Conservation (phyloP, 2,888 invertebrate genomes). For the Drosophila rellima region DNA sequence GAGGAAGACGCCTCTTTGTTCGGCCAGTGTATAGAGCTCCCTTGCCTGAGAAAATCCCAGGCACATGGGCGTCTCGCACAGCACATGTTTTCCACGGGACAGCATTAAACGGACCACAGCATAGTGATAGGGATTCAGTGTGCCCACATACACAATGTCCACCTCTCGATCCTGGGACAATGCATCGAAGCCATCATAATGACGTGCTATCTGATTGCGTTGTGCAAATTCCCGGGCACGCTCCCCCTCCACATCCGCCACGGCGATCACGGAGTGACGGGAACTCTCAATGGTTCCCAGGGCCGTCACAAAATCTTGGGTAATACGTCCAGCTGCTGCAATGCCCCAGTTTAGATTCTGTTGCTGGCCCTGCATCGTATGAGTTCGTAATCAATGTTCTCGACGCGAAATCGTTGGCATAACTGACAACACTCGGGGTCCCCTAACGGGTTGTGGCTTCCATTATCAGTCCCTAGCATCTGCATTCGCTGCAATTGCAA, state of each 20-base stretch:
- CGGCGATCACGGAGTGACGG: constrained; percentile 87
- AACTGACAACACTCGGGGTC: constrained; percentile 49
- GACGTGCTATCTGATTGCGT: constrained; percentile 89
- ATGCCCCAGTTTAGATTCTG: constrained; percentile 90
- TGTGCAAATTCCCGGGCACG: constrained; percentile 92
- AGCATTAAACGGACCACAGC: constrained; percentile 90
- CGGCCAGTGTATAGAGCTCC: constrained; percentile 90
- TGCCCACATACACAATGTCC: constrained; percentile 94
- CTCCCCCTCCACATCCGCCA: constrained; percentile 91
- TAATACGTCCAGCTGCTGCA: constrained; percentile 93
- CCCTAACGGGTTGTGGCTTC: constrained; percentile 13
- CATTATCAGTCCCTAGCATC: constrained; percentile 64
- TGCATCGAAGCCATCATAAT: constrained; percentile 91
- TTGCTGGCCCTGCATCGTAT: constrained; percentile 53
- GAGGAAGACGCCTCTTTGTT: constrained; percentile 90
- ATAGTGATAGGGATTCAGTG: constrained; percentile 91
- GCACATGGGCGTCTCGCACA: constrained; percentile 96
- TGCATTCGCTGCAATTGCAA: constrained; percentile 66
- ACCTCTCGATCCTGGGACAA: constrained; percentile 91
- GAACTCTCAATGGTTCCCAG: constrained; percentile 89
- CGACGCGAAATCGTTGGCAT: constrained; percentile 34
- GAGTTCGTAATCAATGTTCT: constrained; percentile 6
- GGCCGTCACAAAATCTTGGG: constrained; percentile 93
- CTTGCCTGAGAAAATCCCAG: constrained; percentile 91
- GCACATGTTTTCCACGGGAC: constrained; percentile 92